These are phyloP conservation scores for Chiloscyllium punctatum DNA, from an alignment of 2,797 vertebrate genomes.

Conservation along the genomic window DNA sequence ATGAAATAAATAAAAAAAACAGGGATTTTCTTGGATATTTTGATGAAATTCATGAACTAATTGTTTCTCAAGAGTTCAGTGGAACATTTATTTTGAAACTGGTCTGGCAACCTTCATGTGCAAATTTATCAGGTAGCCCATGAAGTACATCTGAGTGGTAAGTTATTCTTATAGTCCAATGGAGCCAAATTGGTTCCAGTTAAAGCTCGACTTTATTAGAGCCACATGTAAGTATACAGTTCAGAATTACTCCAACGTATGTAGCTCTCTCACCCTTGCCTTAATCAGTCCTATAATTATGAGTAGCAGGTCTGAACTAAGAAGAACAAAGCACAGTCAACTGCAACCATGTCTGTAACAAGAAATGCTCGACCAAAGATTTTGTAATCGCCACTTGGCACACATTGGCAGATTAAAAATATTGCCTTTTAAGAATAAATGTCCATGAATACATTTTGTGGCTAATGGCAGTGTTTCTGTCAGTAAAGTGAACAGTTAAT, in stretches of 20 bases:
- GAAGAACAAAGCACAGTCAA: neutral
- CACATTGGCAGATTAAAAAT: neutral
- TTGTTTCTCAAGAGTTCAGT: neutral
- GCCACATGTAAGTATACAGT: neutral
- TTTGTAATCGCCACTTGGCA: neutral
- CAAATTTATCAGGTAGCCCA: neutral
- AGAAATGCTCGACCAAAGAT: neutral
- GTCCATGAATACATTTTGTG: neutral
- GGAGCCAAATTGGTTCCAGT: neutral
- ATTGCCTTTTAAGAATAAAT: neutral
- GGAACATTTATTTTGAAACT: neutral
- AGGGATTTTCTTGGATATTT: neutral
- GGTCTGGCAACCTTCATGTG: neutral
- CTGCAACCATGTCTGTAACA: neutral
- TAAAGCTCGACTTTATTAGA: neutral
- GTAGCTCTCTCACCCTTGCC: neutral
- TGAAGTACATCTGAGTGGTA: neutral
- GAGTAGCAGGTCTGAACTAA: neutral
- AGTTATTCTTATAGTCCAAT: neutral
- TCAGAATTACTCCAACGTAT: neutral
- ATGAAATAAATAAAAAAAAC: conserved; percentile 9
- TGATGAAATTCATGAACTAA: neutral
- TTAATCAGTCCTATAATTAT: neutral
- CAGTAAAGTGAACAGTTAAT: neutral
- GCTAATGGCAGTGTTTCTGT: neutral